Evolutionary conservation across 2,888 invertebrate genomes (phyloP).

Genomic region (Azorinus chamasolen): DNA sequence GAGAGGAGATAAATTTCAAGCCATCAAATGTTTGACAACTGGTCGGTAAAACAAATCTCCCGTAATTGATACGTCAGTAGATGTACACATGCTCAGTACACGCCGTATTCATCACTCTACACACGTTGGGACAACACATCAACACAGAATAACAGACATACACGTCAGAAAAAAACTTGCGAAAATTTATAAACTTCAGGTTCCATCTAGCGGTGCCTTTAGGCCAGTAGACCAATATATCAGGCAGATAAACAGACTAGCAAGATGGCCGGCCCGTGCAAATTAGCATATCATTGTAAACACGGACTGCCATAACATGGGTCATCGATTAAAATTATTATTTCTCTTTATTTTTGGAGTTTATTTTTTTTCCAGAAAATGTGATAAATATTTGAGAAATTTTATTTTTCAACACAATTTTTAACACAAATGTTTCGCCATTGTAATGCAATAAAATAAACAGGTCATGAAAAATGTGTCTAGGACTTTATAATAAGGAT

Average conservation of each 20-base stretch:
- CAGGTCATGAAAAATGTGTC: too few species aligned
- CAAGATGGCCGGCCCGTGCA: slow-evolving; percentile 47
- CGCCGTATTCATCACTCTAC: slow-evolving; percentile 22
- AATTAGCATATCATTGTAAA: slow-evolving; percentile 56
- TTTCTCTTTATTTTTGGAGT: too few species aligned
- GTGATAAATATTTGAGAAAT: too few species aligned
- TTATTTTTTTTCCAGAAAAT: too few species aligned
- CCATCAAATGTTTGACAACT: slow-evolving; percentile 18
- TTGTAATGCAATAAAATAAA: too few species aligned
- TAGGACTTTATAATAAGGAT: too few species aligned
- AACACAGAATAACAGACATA: slow-evolving; percentile 6
- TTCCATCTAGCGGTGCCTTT: slow-evolving; percentile 26
- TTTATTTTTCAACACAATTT: too few species aligned
- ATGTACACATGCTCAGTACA: slow-evolving; percentile 2
- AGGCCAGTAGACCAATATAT: slow-evolving; percentile 43
- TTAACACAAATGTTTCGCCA: too few species aligned
- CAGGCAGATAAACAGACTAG: slow-evolving; percentile 19
- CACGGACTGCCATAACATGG: slow-evolving; percentile 35
- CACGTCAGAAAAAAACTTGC: neutral
- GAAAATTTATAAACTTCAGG: neutral
- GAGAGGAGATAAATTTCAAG: slow-evolving; percentile 16
- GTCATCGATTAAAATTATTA: neutral
- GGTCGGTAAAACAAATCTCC: slow-evolving; percentile 22
- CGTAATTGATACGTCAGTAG: slow-evolving; percentile 13
- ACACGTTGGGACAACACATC: slow-evolving; percentile 38